Evolutionary conservation across 2,797 vertebrate genomes (phyloP).

Genomic region (Sebastes iracundus): DNA sequence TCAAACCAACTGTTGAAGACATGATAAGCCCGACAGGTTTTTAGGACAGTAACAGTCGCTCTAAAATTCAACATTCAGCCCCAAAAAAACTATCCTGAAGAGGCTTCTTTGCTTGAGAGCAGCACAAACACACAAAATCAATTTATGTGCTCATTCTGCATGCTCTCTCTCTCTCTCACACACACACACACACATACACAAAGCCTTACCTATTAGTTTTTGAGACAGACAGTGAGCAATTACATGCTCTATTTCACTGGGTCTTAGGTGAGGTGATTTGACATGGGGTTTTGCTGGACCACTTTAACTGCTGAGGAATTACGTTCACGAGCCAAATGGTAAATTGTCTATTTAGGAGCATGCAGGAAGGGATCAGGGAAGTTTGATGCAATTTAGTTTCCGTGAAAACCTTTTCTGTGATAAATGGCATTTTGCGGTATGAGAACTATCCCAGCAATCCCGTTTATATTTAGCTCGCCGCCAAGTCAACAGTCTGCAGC

Average conservation of each 20-base stretch:
- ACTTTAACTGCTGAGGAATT: slow-evolving; percentile 24
- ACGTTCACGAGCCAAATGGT: background rate
- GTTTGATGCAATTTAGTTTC: slow-evolving; percentile 9
- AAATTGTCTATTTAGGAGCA: background rate
- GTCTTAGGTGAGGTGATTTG: slow-evolving; percentile 61
- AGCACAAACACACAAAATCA: slow-evolving; percentile 47
- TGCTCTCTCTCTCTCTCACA: background rate
- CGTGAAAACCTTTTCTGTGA: slow-evolving; percentile 11
- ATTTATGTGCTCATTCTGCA: slow-evolving; percentile 30
- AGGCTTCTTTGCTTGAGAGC: slow-evolving; percentile 5
- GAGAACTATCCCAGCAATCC: slow-evolving; percentile 58
- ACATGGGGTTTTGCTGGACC: slow-evolving; percentile 31
- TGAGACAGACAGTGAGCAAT: slow-evolving; percentile 65
- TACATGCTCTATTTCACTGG: slow-evolving; percentile 78
- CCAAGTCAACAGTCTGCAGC: slow-evolving; percentile 19
- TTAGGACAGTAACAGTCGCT: background rate
- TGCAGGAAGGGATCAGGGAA: background rate
- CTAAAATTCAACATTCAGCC: slow-evolving; percentile 6
- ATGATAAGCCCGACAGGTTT: background rate
- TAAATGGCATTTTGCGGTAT: slow-evolving; percentile 21
- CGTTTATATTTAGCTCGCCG: slow-evolving; percentile 61
- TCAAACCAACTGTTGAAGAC: background rate
- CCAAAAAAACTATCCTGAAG: background rate
- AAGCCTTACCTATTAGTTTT: slow-evolving; percentile 38
- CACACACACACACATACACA: slow-evolving; percentile 1